Base-by-base conservation (phyloP, 1,140 invertebrate genomes). In the Homalodisca vitripennis region DNA sequence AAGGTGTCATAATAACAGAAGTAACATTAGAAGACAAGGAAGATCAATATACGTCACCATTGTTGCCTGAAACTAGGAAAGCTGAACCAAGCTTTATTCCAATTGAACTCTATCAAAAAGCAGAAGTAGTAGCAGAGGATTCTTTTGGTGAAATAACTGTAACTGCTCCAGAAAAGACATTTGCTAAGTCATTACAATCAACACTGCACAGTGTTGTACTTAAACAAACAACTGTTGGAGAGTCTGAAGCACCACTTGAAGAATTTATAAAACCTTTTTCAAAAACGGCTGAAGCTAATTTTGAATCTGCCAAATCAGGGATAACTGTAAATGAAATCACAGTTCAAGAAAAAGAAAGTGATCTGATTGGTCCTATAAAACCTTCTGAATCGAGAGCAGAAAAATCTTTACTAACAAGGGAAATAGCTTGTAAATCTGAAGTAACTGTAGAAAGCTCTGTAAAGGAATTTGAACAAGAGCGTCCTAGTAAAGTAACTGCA, bases 11-110 rank as follows among this genome's bases (percentile, higher is more conserved):
- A 32, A 70, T 77, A 30, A 73, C 74, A 12, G 74, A 79, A 75
- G 69, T 77, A 27, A 71, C 72, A 12, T 47, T 70, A n/a, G 74
- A 77, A 73, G 77, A 79, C 62, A 78, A 78, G 65, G 77, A 79
- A 75, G 72, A 71, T 22, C 57, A 60, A 12, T 74, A 71, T 57
- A 41, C 27, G 12, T 22, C 60, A 24, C 30, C 63, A 22, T 47
- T 64, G 26, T 32, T 29, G 34, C 70, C 69, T n/a, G 66, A 69
- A 72, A 72, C 66, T 46, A 74, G 68, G 65, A 66, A 26, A 34
- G 74, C 70, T 29, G 51, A 70, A 1, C 57, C 74, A 46, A 70
- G 68, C 67, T 34, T 73, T 34, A 68, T 69, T 20, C 57, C 71
- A 48, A 70, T 65, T 24, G 66, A 70, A 71, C 31, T 73, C 29